phyloP scores from a whole-genome alignment of 53 echinoderm and acorn worm genomes.

The Mesocentrotus franciscanus region DNA sequence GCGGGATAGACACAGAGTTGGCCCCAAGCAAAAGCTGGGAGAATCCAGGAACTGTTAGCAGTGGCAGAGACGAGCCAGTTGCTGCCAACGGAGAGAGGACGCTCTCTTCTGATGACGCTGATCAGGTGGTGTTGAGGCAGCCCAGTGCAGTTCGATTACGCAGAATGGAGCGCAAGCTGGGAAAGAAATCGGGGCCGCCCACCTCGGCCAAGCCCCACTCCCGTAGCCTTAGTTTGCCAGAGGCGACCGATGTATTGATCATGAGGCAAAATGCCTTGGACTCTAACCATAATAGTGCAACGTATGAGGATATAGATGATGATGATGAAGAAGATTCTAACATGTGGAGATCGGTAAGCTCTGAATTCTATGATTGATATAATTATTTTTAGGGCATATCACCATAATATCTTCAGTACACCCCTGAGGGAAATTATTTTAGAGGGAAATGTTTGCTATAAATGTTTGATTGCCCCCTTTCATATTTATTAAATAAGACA shows the following conservation, averaged over 20 bases:
- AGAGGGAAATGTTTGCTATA: not conserved
- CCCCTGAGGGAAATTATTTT: too few relatives aligned
- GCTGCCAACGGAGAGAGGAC: not conserved
- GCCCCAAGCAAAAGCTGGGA: not conserved
- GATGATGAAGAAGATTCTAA: conserved; percentile 47
- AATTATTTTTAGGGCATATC: not conserved
- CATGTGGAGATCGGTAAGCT: conserved; percentile 65
- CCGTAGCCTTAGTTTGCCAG: conserved; percentile 56
- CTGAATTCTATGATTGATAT: not conserved
- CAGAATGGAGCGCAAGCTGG: conserved; percentile 62
- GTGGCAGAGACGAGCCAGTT: not conserved
- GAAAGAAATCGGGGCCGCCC: conserved; percentile 43
- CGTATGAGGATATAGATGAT: conserved; percentile 55
- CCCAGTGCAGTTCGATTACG: conserved; percentile 66
- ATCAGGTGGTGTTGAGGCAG: conserved; percentile 51
- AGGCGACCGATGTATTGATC: conserved; percentile 1
- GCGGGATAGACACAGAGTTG: not conserved
- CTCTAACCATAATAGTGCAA: conserved; percentile 65
- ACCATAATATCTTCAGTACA: not conserved
- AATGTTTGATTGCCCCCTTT: too few relatives aligned
- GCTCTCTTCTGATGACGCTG: conserved; percentile 40
- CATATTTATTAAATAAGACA: too few relatives aligned
- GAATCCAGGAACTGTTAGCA: not conserved
- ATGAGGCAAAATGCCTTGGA: conserved; percentile 64
- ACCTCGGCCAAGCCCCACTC: conserved; percentile 62